Evolutionary conservation across 2,113 vertebrate genomes (phyloP).

Genomic region (Poicephalus meyeri): DNA sequence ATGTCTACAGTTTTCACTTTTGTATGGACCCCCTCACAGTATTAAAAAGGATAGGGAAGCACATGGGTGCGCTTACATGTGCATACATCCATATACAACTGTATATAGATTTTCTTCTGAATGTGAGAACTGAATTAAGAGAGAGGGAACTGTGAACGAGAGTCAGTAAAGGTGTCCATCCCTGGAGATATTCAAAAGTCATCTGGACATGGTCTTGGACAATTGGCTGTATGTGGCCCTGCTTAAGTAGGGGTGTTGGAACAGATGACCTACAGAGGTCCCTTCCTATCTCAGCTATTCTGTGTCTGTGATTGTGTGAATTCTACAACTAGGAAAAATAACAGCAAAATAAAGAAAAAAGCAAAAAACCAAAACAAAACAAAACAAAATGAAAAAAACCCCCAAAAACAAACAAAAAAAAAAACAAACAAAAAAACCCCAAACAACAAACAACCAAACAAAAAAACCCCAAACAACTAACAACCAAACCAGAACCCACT

Average conservation of each 20-base stretch:
- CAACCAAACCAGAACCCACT: accelerated
- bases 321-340: neutral
- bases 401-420: too few species aligned
- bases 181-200: neutral
- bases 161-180: neutral
- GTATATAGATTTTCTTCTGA: neutral
- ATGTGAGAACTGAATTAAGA: neutral
- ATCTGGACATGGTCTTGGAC: neutral
- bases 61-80: neutral
- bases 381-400: neutral
- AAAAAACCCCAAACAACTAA: too few species aligned
- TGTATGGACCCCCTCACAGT: accelerated
- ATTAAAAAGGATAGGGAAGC: neutral
- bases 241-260: neutral
- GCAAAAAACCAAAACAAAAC: neutral
- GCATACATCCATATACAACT: neutral
- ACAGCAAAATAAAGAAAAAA: neutral
- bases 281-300: neutral
- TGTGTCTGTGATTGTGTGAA: neutral
- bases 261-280: neutral
- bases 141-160: neutral
- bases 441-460: too few species aligned
- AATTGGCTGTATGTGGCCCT: neutral
- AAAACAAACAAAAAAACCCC: too few species aligned
- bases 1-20: neutral